phyloP scores from a whole-genome alignment of 2,113 vertebrate species.

The Poecile atricapillus region DNA sequence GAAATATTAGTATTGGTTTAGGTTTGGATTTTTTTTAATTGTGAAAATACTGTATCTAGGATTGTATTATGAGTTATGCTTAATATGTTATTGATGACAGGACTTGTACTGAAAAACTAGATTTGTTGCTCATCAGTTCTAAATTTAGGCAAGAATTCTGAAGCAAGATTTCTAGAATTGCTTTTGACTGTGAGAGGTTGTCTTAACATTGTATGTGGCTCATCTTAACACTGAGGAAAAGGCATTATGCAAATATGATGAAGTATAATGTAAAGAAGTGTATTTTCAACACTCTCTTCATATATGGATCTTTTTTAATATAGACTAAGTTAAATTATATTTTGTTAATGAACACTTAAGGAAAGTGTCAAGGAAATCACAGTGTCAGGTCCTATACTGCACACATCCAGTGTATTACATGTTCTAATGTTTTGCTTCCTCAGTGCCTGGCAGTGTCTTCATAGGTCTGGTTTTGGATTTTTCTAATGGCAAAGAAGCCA shows the following conservation, averaged over 20 bases:
- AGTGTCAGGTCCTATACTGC: not conserved
- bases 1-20: not conserved
- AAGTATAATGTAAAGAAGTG: not conserved
- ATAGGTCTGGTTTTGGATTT: not conserved
- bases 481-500: not conserved
- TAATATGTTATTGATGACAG: not conserved
- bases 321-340: not conserved
- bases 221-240: not conserved
- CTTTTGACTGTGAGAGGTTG: not conserved
- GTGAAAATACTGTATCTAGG: not conserved
- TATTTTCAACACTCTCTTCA: not conserved
- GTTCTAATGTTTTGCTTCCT: not conserved
- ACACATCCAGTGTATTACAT: not conserved
- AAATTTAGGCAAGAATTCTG: not conserved
- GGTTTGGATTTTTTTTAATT: not conserved
- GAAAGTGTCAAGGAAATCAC: not conserved
- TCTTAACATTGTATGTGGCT: not conserved
- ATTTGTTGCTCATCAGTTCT: not conserved
- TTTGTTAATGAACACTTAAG: not conserved
- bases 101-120: not conserved
- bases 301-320: not conserved
- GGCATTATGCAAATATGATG: not conserved
- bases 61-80: not conserved
- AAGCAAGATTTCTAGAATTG: not conserved
- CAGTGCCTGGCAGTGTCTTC: not conserved